Base-by-base conservation (phyloP, 2,888 invertebrate species). In the Thera britannica region DNA sequence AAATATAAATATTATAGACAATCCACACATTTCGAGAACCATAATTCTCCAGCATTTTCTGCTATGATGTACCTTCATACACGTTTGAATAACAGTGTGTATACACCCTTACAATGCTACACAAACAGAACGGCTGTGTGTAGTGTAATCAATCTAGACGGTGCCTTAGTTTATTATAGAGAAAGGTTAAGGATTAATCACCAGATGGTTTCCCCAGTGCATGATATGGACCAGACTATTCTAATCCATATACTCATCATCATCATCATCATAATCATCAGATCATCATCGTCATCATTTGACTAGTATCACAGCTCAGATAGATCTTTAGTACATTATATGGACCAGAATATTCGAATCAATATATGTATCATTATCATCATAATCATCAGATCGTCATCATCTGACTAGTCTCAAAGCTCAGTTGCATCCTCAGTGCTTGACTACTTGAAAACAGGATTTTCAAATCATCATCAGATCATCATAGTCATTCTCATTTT, bases 51-150 rank as follows among this genome's bases (percentile, higher is more conserved):
- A 23, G 23, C 38, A 2, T 38, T 38, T 1, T 5, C 6, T 38
- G 38, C 38, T 38, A 38, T 23, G 23, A 23, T 23, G 38, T 38
- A 38, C 2, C 6, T 5, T 1, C 3, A 38, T 2, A 38, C 6
- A 38, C 6, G 2, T 38, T 38, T 38, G 38, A 38, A 38, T 12
- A 8, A 23, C 3, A 7, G 8, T 34, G 41, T 62, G 58, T 9
- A 67, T 23, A 3, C 34, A 62, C 56, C 62, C 11, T 65, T 61
- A 61, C 57, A 58, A 67, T 65, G 64, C 48, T 54, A 58, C 41
- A 68, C 66, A 72, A 72, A 73, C 73, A 72, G 59, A 41, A 12
- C 62, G 71, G 59, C 58, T 71, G 68, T 67, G 58, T 65, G 68
- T 65, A 69, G 51, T 68, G 66, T 56, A 65, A 70, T 71, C 72